Percentiles rank a stretch among this genome's conserved stretches.
Conservation (phyloP, 1,140 invertebrate species). For the Heliothis subflexa region DNA sequence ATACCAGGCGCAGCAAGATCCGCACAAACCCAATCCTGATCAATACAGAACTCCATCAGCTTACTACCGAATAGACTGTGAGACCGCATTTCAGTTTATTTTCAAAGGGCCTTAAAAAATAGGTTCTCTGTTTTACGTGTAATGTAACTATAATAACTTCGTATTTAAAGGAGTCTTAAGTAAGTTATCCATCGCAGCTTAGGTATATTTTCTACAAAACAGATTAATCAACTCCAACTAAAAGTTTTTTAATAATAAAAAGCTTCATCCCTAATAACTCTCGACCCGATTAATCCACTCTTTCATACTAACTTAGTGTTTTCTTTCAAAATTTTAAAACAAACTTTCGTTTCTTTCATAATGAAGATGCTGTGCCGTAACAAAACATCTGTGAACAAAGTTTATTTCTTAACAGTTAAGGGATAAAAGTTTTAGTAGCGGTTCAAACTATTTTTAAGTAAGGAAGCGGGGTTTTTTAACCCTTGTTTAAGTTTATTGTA, state of each 20-base stretch:
- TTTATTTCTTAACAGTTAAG: neutral
- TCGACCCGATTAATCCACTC: conserved; percentile 7
- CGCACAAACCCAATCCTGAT: neutral
- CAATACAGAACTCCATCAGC: neutral
- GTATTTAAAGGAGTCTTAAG: too few species aligned
- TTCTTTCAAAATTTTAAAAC: conserved; percentile 5
- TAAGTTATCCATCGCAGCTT: too few species aligned
- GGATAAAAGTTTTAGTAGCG: neutral
- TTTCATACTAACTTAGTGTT: neutral
- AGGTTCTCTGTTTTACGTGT: too few species aligned
- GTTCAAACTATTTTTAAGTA: conserved; percentile 35
- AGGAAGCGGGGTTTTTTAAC: neutral
- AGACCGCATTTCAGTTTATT: too few species aligned
- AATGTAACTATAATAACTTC: too few species aligned
- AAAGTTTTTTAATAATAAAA: conserved; percentile 12
- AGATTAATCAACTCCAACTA: neutral
- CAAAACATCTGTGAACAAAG: conserved; percentile 11
- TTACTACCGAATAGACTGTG: neutral
- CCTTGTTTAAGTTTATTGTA: neutral
- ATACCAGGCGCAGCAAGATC: neutral
- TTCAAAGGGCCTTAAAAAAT: too few species aligned
- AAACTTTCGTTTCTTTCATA: neutral
- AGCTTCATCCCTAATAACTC: conserved; percentile 5
- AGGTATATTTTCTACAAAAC: neutral
- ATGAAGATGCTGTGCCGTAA: neutral